Conservation (phyloP, 1,140 invertebrate genomes). For the Calephelis nemesis region DNA sequence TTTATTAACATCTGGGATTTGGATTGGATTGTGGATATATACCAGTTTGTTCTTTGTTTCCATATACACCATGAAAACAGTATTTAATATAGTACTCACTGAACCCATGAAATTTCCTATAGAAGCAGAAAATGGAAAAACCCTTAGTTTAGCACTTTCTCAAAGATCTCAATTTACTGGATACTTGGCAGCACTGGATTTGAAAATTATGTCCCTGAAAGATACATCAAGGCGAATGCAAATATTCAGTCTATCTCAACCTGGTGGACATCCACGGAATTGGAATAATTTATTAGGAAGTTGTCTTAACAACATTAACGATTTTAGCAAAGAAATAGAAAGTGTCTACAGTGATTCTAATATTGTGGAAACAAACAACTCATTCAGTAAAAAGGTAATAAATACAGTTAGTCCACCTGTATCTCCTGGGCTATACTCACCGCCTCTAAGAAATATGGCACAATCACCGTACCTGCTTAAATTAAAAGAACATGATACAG, state of each 20-base stretch:
- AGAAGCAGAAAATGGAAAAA: slow-evolving; percentile 60
- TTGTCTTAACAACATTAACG: slow-evolving; percentile 80
- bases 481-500: slow-evolving; percentile 54
- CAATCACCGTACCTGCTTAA: slow-evolving; percentile 53
- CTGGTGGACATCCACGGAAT: slow-evolving; percentile 88
- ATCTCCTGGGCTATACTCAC: slow-evolving; percentile 51
- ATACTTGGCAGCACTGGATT: slow-evolving; percentile 85
- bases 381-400: slow-evolving; percentile 33
- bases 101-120: slow-evolving; percentile 83
- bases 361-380: slow-evolving; percentile 46
- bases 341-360: slow-evolving; percentile 73
- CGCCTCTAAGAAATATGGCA: slow-evolving; percentile 71
- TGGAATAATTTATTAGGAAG: slow-evolving; percentile 86
- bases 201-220: slow-evolving; percentile 82
- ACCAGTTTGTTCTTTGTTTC: slow-evolving; percentile 84
- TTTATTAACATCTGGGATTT: slow-evolving; percentile 75
- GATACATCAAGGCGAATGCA: slow-evolving; percentile 78
- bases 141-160: slow-evolving; percentile 79
- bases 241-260: slow-evolving; percentile 86
- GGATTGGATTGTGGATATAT: slow-evolving; percentile 84
- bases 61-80: slow-evolving; percentile 83
- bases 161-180: slow-evolving; percentile 83
- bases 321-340: slow-evolving; percentile 82
- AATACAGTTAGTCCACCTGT: slow-evolving; percentile 38
- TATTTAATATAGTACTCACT: slow-evolving; percentile 85